Evolutionary conservation across 2,888 invertebrate genomes (phyloP), one percentile per base, ranked within the genome.

Genomic region (Pomacea canaliculata): DNA sequence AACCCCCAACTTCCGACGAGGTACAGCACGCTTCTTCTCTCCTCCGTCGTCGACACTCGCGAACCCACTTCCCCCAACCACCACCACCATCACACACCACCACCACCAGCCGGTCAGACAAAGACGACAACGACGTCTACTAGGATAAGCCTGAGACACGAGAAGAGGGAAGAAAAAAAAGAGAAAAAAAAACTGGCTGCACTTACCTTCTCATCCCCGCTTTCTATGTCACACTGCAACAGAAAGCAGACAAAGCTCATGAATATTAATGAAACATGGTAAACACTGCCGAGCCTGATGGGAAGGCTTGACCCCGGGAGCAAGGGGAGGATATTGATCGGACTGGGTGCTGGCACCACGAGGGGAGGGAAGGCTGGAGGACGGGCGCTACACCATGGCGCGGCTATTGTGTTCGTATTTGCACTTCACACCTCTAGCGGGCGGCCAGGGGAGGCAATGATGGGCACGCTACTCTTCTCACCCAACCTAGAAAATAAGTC

Each of bases 201-300:
- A 80, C 87, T 83, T 83, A 87, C 87, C 85, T 85, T 83, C 70
- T 87, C 87, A 78, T 87, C 85, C 18, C 85, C 86, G 78, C 85
- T 86, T 80, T 86, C 87, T 79, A 85, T 86, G 80, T 86, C 87
- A 84, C 87, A 86, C 87, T 87, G 86, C 76, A 85, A 85, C 73
- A 74, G 71, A 76, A 63, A 77, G 60, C 59, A 76, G 73, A 77
- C 71, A 78, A 48, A 78, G 76, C 76, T 71, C 76, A 76, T 76
- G 71, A 76, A 70, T 76, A 76, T 71, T 70, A 76, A 76, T 71
- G 76, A 71, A 60, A 56, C 37, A 48, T 27, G 16, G 70, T 71
- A 71, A 79, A 77, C 77, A 77, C 71, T 70, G 60, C 69, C 65
- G 49, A 23, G 77, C 71, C 59, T 72, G 75, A 46, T 66, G 77